Conservation (phyloP, 2,888 invertebrate species). For the Noctua fimbriata region DNA sequence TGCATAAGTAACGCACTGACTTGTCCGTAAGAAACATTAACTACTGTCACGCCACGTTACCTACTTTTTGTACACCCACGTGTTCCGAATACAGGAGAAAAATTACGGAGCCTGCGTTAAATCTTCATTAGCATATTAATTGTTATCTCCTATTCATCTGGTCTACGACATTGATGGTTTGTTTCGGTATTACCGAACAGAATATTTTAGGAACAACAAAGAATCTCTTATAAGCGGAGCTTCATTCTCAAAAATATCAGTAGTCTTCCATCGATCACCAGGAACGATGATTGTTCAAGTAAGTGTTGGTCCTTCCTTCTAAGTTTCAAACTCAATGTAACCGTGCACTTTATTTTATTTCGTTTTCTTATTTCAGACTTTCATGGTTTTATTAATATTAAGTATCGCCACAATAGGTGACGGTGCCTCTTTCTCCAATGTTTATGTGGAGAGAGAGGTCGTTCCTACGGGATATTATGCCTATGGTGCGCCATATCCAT, state of each 20-base stretch:
- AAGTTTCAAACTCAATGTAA: slow-evolving; percentile 1
- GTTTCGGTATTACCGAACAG: slow-evolving; percentile 89
- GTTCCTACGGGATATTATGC: slow-evolving; percentile 76
- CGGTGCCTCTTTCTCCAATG: slow-evolving; percentile 81
- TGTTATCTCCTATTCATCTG: slow-evolving; percentile 85
- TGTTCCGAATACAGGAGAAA: slow-evolving; percentile 83
- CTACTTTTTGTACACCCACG: slow-evolving; percentile 80
- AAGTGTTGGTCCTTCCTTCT: slow-evolving; percentile 70
- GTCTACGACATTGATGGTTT: slow-evolving; percentile 89
- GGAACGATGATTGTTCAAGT: slow-evolving; percentile 87
- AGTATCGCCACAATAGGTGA: slow-evolving; percentile 67
- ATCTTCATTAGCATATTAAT: slow-evolving; percentile 88
- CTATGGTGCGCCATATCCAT: slow-evolving; percentile 76
- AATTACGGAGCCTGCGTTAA: slow-evolving; percentile 80
- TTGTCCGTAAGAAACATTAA: slow-evolving; percentile 76
- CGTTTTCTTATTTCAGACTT: slow-evolving; percentile 75
- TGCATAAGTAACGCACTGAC: slow-evolving; percentile 78
- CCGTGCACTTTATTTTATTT: neutral
- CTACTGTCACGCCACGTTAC: slow-evolving; percentile 80
- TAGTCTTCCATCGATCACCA: slow-evolving; percentile 83
- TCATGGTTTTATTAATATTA: slow-evolving; percentile 68
- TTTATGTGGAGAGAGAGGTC: slow-evolving; percentile 78
- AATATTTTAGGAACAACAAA: slow-evolving; percentile 86
- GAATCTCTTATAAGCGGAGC: slow-evolving; percentile 84
- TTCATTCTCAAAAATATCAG: slow-evolving; percentile 85